A percentile compares a stretch with the other conserved stretches of the same genome.
These are phyloP conservation scores for Heliconius himera DNA, from an alignment of 1,140 invertebrate species.

Conservation along the genomic window DNA sequence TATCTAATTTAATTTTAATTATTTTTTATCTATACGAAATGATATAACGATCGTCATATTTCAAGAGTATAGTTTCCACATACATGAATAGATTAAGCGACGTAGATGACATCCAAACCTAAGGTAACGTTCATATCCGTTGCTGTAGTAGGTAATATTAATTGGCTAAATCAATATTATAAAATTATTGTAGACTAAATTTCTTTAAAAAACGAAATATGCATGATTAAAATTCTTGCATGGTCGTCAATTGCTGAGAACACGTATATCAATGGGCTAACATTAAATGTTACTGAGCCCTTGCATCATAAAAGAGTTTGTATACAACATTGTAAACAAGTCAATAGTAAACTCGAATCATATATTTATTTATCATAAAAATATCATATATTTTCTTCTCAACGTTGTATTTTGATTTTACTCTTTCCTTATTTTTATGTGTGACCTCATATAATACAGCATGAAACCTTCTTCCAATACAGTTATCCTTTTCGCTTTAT, in stretches of 20 bases:
- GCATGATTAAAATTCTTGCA: conserved; percentile 35
- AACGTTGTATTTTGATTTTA: conserved; percentile 58
- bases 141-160: conserved; percentile 23
- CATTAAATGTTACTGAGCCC: not conserved
- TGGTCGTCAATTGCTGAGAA: conserved; percentile 29
- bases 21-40: not conserved
- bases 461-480: conserved; percentile 56
- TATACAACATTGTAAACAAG: not conserved
- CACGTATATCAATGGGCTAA: conserved; percentile 7
- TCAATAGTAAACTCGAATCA: not conserved
- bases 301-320: not conserved
- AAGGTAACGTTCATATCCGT: conserved; percentile 53
- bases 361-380: conserved; percentile 8
- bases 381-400: conserved; percentile 43
- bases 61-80: conserved; percentile 27
- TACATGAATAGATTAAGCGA: conserved; percentile 52
- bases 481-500: conserved; percentile 57
- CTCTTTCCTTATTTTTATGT: conserved; percentile 52
- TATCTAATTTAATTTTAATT: no score
- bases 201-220: conserved; percentile 20
- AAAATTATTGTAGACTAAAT: conserved; percentile 52
- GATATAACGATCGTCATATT: conserved; percentile 38
- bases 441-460: conserved; percentile 74
- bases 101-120: conserved; percentile 55
- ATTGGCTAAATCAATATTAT: conserved; percentile 29